Percentiles rank a stretch among this genome's conserved stretches.
Evolutionary conservation across 1,140 invertebrate species (phyloP).

Genomic region (Parasteatoda tepidariorum): DNA sequence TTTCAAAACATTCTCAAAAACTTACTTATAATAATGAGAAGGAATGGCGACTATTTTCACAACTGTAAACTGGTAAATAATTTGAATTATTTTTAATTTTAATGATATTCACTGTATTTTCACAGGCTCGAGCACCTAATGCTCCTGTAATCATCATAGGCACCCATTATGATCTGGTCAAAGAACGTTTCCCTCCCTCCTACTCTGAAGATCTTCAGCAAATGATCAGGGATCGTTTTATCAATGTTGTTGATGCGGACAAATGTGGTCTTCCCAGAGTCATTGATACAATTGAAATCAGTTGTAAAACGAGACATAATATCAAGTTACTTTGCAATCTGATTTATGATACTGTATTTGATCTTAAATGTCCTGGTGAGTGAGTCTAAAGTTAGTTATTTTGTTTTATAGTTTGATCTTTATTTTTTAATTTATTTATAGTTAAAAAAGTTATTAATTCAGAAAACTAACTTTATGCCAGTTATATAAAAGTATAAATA

Average conservation of each 20-base stretch:
- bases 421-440: neutral
- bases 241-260: slow-evolving; percentile 93
- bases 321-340: slow-evolving; percentile 91
- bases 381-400: slow-evolving; percentile 14
- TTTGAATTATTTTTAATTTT: no score
- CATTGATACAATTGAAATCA: slow-evolving; percentile 91
- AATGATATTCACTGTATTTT: no score
- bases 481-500: no score
- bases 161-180: slow-evolving; percentile 92
- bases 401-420: neutral
- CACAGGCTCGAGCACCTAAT: slow-evolving; percentile 89
- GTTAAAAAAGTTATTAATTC: no score
- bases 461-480: no score
- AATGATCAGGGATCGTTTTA: slow-evolving; percentile 88
- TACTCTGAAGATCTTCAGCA: slow-evolving; percentile 88
- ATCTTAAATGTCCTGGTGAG: slow-evolving; percentile 82
- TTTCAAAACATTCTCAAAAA: no score
- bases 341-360: slow-evolving; percentile 94
- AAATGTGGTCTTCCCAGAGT: slow-evolving; percentile 95
- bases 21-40: no score
- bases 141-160: slow-evolving; percentile 94
- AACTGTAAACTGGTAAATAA: no score
- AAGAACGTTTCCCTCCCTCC: slow-evolving; percentile 77
- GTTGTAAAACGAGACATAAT: slow-evolving; percentile 89
- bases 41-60: no score